These are phyloP conservation scores for Atrina japonica DNA, from an alignment of 2,888 invertebrate genomes.

Conservation along the genomic window DNA sequence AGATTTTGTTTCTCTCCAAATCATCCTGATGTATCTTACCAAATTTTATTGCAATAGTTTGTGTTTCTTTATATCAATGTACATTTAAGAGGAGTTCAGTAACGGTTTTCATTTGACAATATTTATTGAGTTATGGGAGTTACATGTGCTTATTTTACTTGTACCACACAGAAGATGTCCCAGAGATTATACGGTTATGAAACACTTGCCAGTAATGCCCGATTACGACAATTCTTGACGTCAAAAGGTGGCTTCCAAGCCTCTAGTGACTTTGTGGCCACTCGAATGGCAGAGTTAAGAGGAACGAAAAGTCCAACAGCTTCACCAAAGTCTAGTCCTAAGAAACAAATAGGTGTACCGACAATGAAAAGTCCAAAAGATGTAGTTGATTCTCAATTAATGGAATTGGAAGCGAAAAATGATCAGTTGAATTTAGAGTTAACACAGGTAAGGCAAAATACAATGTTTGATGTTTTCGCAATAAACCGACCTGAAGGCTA, in stretches of 20 bases:
- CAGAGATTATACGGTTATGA: conserved; percentile 68
- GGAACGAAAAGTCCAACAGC: conserved; percentile 55
- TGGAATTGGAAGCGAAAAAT: conserved; percentile 63
- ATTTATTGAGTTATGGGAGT: no score
- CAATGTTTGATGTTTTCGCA: no score
- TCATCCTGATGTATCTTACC: no score
- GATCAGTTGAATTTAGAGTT: conserved; percentile 70
- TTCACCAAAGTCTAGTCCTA: conserved; percentile 54
- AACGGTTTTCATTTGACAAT: no score
- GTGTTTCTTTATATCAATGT: no score
- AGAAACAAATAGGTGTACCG: conserved; percentile 46
- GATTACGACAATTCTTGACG: conserved; percentile 70
- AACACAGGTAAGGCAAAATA: conserved; percentile 64
- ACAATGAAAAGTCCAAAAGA: conserved; percentile 59
- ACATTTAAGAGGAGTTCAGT: no score
- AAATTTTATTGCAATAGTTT: no score
- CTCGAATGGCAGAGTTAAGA: conserved; percentile 73
- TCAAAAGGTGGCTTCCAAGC: conserved; percentile 72
- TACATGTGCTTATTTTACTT: no score
- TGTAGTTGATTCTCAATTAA: conserved; percentile 67
- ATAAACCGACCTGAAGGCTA: no score
- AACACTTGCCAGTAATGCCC: conserved; percentile 67
- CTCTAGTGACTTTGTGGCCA: conserved; percentile 68
- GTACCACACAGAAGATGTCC: conserved; percentile 69
- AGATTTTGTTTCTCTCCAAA: no score